Base-by-base conservation (phyloP, 1,140 invertebrate species). In the Lordiphosa stackelbergi region DNA sequence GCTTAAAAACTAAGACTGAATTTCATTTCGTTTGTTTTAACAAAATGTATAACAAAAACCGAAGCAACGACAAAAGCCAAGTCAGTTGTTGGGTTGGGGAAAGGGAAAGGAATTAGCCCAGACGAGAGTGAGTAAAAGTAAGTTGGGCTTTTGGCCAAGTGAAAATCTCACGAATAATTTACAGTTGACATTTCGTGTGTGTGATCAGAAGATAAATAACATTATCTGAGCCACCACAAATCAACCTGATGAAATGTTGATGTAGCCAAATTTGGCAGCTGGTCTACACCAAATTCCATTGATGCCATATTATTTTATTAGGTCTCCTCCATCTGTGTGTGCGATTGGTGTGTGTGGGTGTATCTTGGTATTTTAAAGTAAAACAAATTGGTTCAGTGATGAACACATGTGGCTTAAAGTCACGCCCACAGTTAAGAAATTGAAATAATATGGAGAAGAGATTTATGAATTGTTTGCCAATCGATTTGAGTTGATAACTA, bases 251-350 rank as follows among this genome's bases (percentile, higher is more conserved):
- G 65, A 78, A 61, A 78, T 78, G 73, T 61, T 41, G 73, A 36
- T 61, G 37, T 69, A 42, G 13, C 74, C 73, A 57, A 66, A 47
- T 56, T 52, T 54, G 69, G 73, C 42, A 78, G 45, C 73, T 70
- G 28, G 73, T 79, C 52, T 41, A 28, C 24, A 35, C 69, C 69
- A 78, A 69, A 54, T 37, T 13, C 16, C 31, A 31, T 31, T 31
- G 28, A 31, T 31, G 43, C 24, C 43, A 46, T 34, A 46, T 46
- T 46, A 12, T 31, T 34, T 46, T 34, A 46, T 46, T 24, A 46
- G 43, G 31, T 60, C 41, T 16, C 9, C 41, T 16, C 9, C 16
- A 13, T 16, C 8, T 16, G 16, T 16, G 12, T 41, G 12, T n/a
- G 22, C 10, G 16, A 16, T 36, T 49, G 34, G 31, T 19, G 19